Evolutionary conservation across 2,888 invertebrate species (phyloP).

Genomic region (Patella caerulea): DNA sequence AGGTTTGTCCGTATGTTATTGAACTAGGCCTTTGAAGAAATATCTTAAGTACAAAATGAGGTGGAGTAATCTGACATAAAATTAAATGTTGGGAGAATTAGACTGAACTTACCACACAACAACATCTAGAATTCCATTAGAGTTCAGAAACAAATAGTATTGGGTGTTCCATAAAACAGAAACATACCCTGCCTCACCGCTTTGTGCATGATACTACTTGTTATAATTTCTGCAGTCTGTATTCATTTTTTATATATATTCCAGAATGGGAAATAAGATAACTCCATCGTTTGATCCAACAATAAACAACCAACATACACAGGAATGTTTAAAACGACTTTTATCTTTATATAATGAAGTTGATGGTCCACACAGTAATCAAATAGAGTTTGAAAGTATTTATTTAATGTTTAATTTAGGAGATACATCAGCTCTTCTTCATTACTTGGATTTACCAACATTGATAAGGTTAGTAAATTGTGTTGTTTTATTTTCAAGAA

Average conservation of each 20-base stretch:
- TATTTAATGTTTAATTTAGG: constrained; percentile 81
- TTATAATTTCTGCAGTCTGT: constrained; percentile 7
- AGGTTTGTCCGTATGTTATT: too few species aligned
- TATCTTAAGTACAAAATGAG: too few species aligned
- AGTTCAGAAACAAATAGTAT: too few species aligned
- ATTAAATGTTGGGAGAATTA: too few species aligned
- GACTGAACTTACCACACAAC: too few species aligned
- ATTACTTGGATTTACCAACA: constrained; percentile 52
- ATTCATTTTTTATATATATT: constrained; percentile 50
- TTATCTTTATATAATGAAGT: constrained; percentile 74
- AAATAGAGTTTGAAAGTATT: constrained; percentile 77
- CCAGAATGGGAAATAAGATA: constrained; percentile 77
- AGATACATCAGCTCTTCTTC: constrained; percentile 72
- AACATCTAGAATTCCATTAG: too few species aligned
- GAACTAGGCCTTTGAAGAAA: too few species aligned
- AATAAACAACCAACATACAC: constrained; percentile 80
- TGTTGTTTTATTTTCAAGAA: background rate
- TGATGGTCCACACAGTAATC: constrained; percentile 36
- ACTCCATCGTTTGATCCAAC: constrained; percentile 78
- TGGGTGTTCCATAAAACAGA: too few species aligned
- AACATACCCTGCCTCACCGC: too few species aligned
- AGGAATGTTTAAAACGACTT: constrained; percentile 81
- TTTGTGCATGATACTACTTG: too few species aligned
- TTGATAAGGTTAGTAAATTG: constrained; percentile 55
- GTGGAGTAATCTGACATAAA: too few species aligned